Conservation (phyloP, 2,113 vertebrate genomes). For the Psittacus erithacus region DNA sequence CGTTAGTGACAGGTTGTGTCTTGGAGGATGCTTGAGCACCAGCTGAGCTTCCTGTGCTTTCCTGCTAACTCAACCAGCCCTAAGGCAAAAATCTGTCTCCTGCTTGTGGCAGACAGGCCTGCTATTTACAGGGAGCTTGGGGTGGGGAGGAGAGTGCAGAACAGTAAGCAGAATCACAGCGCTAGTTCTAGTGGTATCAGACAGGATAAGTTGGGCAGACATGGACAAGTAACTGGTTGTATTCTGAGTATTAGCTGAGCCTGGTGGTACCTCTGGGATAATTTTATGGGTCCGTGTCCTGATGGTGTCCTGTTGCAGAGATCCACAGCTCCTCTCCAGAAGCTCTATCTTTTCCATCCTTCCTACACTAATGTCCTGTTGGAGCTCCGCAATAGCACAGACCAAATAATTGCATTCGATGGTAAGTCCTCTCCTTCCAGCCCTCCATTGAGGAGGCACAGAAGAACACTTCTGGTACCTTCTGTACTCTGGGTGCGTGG, state of each 20-base stretch:
- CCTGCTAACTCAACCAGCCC: not conserved
- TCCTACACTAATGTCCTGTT: slow-evolving; percentile 79
- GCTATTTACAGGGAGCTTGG: not conserved
- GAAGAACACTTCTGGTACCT: not conserved
- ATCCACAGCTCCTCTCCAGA: not conserved
- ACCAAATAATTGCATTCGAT: slow-evolving; percentile 80
- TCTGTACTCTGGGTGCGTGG: accelerated
- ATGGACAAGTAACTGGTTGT: accelerated
- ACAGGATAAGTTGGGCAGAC: not conserved
- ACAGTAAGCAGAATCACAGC: not conserved
- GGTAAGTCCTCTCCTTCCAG: slow-evolving; percentile 68
- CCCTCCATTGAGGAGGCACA: not conserved
- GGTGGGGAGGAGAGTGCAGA: not conserved
- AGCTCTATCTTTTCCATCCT: slow-evolving; percentile 88
- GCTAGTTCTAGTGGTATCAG: not conserved
- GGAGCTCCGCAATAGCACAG: slow-evolving; percentile 76
- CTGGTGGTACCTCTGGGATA: not conserved
- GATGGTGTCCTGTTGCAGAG: slow-evolving; percentile 4
- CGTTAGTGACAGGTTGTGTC: not conserved
- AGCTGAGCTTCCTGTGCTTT: not conserved
- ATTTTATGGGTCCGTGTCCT: accelerated
- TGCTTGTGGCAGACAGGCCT: not conserved
- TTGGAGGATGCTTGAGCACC: not conserved
- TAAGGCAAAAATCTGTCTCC: not conserved
- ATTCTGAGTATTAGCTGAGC: not conserved